phyloP scores from a whole-genome alignment of 2,113 vertebrate genomes.

The Naja naja region DNA sequence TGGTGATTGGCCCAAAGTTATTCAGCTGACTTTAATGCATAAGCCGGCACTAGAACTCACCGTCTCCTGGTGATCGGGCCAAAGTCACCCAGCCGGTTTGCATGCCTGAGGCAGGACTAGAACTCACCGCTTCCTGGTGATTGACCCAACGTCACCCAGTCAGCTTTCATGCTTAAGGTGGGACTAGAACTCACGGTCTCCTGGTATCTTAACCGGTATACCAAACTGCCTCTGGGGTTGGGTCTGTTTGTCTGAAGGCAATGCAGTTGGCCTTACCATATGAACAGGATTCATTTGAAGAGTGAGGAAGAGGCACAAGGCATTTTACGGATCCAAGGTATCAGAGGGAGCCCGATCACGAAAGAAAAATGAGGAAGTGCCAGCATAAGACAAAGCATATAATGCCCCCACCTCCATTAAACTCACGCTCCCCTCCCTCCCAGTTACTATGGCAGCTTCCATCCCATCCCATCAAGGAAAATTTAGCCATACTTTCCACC shows the following conservation, averaged over 20 bases:
- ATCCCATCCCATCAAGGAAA: constrained; percentile 10
- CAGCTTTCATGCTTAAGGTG: too few relatives aligned
- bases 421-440: constrained; percentile 29
- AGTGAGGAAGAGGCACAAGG: constrained; percentile 6
- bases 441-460: constrained; percentile 17
- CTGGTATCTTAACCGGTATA: too few relatives aligned
- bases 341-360: constrained; percentile 33
- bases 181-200: too few relatives aligned
- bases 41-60: too few relatives aligned
- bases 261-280: background rate
- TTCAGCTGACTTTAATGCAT: too few relatives aligned
- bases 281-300: background rate
- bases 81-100: too few relatives aligned
- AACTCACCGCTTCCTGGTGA: too few relatives aligned
- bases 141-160: too few relatives aligned
- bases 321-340: constrained; percentile 21
- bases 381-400: constrained; percentile 28
- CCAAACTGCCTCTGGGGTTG: background rate
- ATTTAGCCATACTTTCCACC: background rate
- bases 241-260: background rate
- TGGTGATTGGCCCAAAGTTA: too few relatives aligned
- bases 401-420: background rate
- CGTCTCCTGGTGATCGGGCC: too few relatives aligned
- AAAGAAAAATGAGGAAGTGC: constrained; percentile 41
- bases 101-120: too few relatives aligned